Evolutionary conservation across 2,797 vertebrate genomes (phyloP), one percentile per base, ranked within the genome.

Genomic region (Crypturellus tataupa): DNA sequence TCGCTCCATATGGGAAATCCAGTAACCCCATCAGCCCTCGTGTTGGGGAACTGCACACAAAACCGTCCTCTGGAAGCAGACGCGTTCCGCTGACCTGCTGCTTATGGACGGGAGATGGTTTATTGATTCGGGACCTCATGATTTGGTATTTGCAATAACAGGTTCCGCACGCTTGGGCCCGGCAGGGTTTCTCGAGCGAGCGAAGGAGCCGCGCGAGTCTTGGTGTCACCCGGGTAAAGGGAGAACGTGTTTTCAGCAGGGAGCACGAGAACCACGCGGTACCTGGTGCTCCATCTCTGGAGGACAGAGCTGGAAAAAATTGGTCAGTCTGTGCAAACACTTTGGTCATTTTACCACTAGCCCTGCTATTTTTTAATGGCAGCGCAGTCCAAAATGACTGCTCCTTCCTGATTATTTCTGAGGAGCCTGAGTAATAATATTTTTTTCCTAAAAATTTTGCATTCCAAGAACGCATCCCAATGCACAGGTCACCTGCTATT

Each of bases 81-180:
- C 89, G 93, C 90, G 93, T 94, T 96, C 93, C 96, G 86, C 94
- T 93, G 91, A 94, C 94, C 89, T 93, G 94, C 94, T 95, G 95
- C 93, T 91, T 92, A 83, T 29, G 94, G 83, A 89, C 59, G 89
- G 95, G 91, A 97, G 96, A 93, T 90, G 93, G 87, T 94, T 96
- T 95, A 94, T 96, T 95, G 96, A 96, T 95, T 94, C 96, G 94
- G 91, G 40, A 91, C 91, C 95, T 96, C 95, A 93, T 93, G 96
- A 95, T 95, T 93, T 94, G 95, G 93, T 96, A 94, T 96, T 97
- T 96, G 95, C 95, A 96, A 94, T 94, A 97, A 95, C 93, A 91
- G 91, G 25, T 95, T 91, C 95, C 2, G 71, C 95, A 51, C 92
- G 47, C 86, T 91, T 84, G 91, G 91, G 95, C 94, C 91, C 91